phyloP scores from a whole-genome alignment of 1,140 invertebrate genomes.

The Chlorops oryzae region DNA sequence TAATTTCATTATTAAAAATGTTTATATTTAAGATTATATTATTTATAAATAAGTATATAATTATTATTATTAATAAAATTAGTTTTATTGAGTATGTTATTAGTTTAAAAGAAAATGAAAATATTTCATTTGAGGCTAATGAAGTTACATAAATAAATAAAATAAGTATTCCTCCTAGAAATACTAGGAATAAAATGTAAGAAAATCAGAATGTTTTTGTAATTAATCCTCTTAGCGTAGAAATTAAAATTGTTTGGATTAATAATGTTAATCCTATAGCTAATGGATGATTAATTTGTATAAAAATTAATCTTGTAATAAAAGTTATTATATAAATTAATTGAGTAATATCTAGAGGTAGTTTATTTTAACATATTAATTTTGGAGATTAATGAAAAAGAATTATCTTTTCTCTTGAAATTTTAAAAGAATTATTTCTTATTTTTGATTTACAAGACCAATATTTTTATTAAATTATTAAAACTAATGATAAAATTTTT shows the following conservation, averaged over 20 bases:
- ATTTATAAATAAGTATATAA: too few species aligned
- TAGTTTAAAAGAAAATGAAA: constrained; percentile 42
- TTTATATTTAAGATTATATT: too few species aligned
- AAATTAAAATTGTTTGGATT: constrained; percentile 49
- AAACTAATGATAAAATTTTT: constrained; percentile 50
- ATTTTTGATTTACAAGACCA: constrained; percentile 57
- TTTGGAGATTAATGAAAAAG: constrained; percentile 56
- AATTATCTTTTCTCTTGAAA: constrained; percentile 51
- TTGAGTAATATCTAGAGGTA: constrained; percentile 51
- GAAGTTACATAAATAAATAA: too few species aligned
- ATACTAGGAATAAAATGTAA: too few species aligned
- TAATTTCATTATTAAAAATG: too few species aligned
- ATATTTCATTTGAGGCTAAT: constrained; percentile 53
- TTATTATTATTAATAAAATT: too few species aligned
- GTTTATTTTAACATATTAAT: constrained; percentile 55
- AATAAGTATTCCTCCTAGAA: too few species aligned
- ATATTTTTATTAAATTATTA: constrained; percentile 57
- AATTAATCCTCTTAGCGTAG: too few species aligned
- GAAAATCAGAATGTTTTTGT: too few species aligned
- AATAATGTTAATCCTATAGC: constrained; percentile 51
- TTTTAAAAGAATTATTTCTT: constrained; percentile 51
- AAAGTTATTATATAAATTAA: constrained; percentile 42
- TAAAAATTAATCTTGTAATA: constrained; percentile 39
- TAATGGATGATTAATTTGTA: constrained; percentile 50
- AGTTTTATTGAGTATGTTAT: too few species aligned